phyloP scores from a whole-genome alignment of 2,113 vertebrate species.

The Mobula hypostoma region DNA sequence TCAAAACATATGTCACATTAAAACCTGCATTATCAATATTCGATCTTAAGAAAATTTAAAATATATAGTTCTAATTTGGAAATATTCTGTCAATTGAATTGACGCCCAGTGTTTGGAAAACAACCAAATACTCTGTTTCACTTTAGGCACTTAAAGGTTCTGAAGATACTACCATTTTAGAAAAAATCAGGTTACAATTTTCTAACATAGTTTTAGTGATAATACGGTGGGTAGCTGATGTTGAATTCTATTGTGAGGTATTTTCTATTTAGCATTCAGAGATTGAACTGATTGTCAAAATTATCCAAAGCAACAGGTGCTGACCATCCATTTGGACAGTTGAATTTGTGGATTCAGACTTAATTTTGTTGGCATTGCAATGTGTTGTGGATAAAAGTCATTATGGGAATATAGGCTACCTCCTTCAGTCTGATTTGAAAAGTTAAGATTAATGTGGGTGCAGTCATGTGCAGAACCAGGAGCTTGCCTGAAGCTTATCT shows the following conservation, averaged over 20 bases:
- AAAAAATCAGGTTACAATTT: neutral
- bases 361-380: neutral
- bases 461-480: slow-evolving; percentile 84
- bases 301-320: slow-evolving; percentile 75
- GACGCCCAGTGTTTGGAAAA: neutral
- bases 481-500: slow-evolving; percentile 93
- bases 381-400: neutral
- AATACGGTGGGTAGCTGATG: neutral
- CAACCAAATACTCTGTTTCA: neutral
- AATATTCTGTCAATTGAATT: neutral
- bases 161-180: neutral
- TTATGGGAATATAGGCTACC: neutral
- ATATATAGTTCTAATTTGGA: neutral
- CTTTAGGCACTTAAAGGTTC: neutral
- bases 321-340: slow-evolving; percentile 87
- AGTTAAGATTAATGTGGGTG: slow-evolving; percentile 91
- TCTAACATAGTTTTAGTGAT: neutral
- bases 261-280: neutral
- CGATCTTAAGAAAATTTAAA: neutral
- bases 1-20: neutral
- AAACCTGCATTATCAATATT: neutral
- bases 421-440: slow-evolving; percentile 69
- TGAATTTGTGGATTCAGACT: slow-evolving; percentile 79
- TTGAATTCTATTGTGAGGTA: neutral
- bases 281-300: neutral